Base-by-base conservation (phyloP, 2,797 vertebrate genomes). In the Thaleichthys pacificus region DNA sequence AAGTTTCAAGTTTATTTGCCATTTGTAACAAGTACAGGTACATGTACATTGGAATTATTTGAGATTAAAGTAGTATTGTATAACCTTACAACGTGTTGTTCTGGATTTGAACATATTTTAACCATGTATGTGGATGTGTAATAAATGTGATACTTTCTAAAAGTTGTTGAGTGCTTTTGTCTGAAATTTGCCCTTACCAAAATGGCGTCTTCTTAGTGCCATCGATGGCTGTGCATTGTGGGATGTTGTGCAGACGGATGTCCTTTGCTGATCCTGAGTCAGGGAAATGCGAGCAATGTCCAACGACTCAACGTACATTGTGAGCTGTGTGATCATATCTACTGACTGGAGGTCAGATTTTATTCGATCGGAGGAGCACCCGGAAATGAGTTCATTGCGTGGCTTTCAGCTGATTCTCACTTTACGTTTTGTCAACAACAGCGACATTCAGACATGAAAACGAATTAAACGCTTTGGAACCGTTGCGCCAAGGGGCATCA, bases 221-320 rank as follows among this genome's bases (percentile, higher is more conserved):
- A 9, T 70, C 63, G 22, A 26, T 14, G 11, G 77, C 22, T 11
- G 58, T 83, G 80, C 73, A 82, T 80, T 77, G 6, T 83, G 82
- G 85, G 81, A 78, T 61, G 67, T 5, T 35, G n/a, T n/a, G 17
- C 1, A 2, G 24, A 3, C 30, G 4, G 51, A 17, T 54, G 51
- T 17, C 19, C 9, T 56, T 7, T 56, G 4, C 69, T 73, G 79
- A 71, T 61, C 11, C 35, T 14, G 73, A 81, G 63, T 81, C 79
- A 78, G 78, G 42, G 32, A 64, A 71, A 22, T 71, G 35, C 7
- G 35, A 35, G 21, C 5, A 15, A 17, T n/a, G 51, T 56, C 15
- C 15, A 56, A 4, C 6, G 19, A n/a, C 32, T 35, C 32, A 35
- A 35, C 32, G 32, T 35, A 8, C 15, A 56, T 2, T n/a, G 5